These are phyloP conservation scores for Lates calcarifer DNA, from an alignment of 2,113 vertebrate genomes.

Conservation along the genomic window DNA sequence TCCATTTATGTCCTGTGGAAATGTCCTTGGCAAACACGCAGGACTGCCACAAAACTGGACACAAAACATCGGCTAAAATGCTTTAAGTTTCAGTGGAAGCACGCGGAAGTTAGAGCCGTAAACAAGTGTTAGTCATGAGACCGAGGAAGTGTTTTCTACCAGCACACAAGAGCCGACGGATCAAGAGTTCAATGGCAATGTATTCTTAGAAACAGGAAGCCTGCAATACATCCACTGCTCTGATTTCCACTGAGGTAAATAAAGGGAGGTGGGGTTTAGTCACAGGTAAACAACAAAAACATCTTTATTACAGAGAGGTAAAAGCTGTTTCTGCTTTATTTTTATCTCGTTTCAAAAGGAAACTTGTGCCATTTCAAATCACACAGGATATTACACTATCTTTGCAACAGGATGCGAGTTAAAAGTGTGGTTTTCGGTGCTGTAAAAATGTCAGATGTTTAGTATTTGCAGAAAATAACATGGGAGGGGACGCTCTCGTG, in stretches of 20 bases:
- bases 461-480: conserved; percentile 4
- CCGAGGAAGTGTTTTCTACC: conserved; percentile 69
- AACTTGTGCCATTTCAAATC: not conserved
- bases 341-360: conserved; percentile 4
- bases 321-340: not conserved
- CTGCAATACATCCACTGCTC: conserved; percentile 54
- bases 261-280: conserved; percentile 25
- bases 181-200: conserved; percentile 71
- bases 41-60: conserved; percentile 4
- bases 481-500: not conserved
- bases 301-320: not conserved
- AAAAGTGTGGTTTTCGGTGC: not conserved
- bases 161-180: conserved; percentile 49
- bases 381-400: not conserved
- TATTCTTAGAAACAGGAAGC: conserved; percentile 84
- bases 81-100: conserved; percentile 32
- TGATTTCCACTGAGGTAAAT: conserved; percentile 64
- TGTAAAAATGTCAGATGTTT: conserved; percentile 23
- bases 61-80: conserved; percentile 44
- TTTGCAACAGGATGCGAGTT: conserved; percentile 20
- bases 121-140: conserved; percentile 74
- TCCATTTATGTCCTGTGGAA: conserved; percentile 46
- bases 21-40: conserved; percentile 49
- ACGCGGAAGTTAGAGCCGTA: conserved; percentile 60
- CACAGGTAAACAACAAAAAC: conserved; percentile 46